phyloP scores from a whole-genome alignment of 2,113 vertebrate genomes.

The Otis tarda region DNA sequence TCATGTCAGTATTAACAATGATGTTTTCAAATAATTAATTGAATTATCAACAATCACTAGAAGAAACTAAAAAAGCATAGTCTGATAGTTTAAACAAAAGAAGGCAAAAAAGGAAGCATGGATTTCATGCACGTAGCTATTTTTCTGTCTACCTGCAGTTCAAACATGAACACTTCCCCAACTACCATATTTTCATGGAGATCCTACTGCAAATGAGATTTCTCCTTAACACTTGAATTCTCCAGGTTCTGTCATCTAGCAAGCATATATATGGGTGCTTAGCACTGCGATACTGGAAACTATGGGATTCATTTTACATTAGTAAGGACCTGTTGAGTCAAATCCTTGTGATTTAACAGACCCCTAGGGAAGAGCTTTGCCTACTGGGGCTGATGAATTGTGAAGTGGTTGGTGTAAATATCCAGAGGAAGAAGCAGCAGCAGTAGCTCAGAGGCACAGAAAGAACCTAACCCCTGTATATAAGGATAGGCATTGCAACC shows the following conservation, averaged over 20 bases:
- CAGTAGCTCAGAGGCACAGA: not conserved
- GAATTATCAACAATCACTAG: not conserved
- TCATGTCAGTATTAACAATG: not conserved
- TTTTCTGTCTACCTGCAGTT: not conserved
- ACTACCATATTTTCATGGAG: not conserved
- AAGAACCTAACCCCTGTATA: not conserved
- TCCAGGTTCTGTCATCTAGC: not conserved
- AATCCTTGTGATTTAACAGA: not conserved
- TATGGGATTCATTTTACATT: not conserved
- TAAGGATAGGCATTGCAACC: not conserved
- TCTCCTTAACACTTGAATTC: not conserved
- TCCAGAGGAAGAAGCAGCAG: not conserved
- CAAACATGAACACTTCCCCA: not conserved
- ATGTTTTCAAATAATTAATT: not conserved
- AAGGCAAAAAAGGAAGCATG: not conserved
- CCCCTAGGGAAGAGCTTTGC: not conserved
- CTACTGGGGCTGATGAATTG: not conserved
- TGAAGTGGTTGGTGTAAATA: not conserved
- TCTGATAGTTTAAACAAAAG: not conserved
- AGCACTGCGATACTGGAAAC: not conserved
- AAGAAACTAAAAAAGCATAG: not conserved
- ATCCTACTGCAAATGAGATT: not conserved
- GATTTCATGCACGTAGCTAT: not conserved
- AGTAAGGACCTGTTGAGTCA: not conserved
- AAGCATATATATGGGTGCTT: rapidly evolving